Conservation (phyloP, 2,797 vertebrate species). For the Chelon labrosus region DNA sequence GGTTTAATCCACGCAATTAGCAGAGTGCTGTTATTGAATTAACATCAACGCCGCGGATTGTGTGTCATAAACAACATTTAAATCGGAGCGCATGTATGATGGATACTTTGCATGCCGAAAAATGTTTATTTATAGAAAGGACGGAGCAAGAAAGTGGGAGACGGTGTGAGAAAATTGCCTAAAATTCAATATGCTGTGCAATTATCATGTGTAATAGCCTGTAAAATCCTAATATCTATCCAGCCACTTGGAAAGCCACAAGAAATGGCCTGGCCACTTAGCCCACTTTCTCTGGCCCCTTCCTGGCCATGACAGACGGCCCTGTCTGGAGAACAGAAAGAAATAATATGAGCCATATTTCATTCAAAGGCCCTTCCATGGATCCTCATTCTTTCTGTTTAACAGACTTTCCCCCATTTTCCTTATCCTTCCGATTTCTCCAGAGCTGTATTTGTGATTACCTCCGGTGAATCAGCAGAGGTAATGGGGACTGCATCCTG, state of each 20-base stretch:
- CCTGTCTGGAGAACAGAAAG: slow-evolving; percentile 80
- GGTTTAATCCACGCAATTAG: slow-evolving; percentile 77
- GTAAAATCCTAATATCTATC: slow-evolving; percentile 88
- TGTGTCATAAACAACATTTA: slow-evolving; percentile 75
- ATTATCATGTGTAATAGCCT: slow-evolving; percentile 90
- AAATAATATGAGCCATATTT: slow-evolving; percentile 86
- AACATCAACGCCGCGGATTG: slow-evolving; percentile 54
- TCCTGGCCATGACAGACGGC: slow-evolving; percentile 84
- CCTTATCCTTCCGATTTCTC: slow-evolving; percentile 69
- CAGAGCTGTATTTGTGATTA: slow-evolving; percentile 71
- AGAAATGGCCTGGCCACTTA: slow-evolving; percentile 86
- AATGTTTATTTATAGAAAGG: slow-evolving; percentile 79
- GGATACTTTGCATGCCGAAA: slow-evolving; percentile 66
- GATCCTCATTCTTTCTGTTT: slow-evolving; percentile 82
- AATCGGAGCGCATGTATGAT: slow-evolving; percentile 52
- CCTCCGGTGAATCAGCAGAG: slow-evolving; percentile 68
- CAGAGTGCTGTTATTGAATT: slow-evolving; percentile 79
- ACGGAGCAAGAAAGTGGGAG: slow-evolving; percentile 43
- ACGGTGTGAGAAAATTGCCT: slow-evolving; percentile 75
- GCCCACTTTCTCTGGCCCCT: slow-evolving; percentile 82
- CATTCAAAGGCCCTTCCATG: slow-evolving; percentile 80
- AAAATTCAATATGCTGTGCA: slow-evolving; percentile 86
- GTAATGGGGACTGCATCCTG: slow-evolving; percentile 52
- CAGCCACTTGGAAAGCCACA: slow-evolving; percentile 85
- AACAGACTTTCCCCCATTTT: slow-evolving; percentile 63